Conservation (phyloP, 2,888 invertebrate genomes). For the Schizaphis graminum region DNA sequence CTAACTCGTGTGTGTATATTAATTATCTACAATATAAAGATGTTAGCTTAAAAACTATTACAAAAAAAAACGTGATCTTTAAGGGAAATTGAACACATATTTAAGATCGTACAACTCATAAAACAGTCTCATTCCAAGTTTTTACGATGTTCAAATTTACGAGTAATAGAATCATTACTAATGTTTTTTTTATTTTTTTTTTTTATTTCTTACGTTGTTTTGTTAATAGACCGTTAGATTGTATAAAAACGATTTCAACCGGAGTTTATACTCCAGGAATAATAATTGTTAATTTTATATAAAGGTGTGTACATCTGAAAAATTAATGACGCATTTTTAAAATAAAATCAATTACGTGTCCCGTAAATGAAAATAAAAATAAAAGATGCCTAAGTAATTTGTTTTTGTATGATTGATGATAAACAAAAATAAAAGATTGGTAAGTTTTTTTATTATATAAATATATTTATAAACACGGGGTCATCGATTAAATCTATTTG, state of each 20-base stretch:
- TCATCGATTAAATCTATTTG: neutral
- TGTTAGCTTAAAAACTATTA: neutral
- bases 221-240: slow-evolving; percentile 10
- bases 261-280: neutral
- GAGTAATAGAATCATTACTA: slow-evolving; percentile 19
- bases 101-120: slow-evolving; percentile 7
- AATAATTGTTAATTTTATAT: neutral
- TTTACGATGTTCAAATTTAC: slow-evolving; percentile 14
- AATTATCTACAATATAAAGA: neutral
- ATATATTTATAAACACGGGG: neutral
- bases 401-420: neutral
- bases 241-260: neutral
- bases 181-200: neutral
- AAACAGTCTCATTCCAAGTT: slow-evolving; percentile 1
- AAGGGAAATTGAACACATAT: neutral
- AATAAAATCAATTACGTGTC: neutral
- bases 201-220: neutral
- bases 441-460: neutral
- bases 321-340: neutral
- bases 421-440: neutral
- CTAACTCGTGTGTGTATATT: neutral
- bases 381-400: neutral
- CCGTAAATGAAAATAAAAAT: neutral
- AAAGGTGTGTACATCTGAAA: neutral
- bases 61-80: neutral